phyloP scores from a whole-genome alignment of 2,888 invertebrate genomes.

The Lacanobia wlatinum region DNA sequence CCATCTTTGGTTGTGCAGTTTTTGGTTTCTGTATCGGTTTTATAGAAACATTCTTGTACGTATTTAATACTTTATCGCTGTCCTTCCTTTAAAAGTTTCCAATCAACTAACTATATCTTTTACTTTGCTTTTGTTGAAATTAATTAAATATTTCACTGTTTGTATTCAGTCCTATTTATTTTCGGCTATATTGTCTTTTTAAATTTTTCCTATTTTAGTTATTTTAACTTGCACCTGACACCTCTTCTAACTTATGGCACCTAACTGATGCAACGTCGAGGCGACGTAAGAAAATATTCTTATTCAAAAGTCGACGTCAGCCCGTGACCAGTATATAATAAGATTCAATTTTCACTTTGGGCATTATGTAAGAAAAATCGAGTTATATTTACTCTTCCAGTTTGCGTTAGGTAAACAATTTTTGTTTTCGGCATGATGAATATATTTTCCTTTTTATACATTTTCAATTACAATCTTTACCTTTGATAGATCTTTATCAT shows the following conservation, averaged over 20 bases:
- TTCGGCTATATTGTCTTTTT: neutral
- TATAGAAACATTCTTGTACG: neutral
- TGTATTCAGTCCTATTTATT: neutral
- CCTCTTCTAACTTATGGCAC: conserved; percentile 61
- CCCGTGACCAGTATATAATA: conserved; percentile 82
- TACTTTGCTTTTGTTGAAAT: neutral
- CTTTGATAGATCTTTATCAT: too few species aligned
- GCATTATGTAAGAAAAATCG: conserved; percentile 62
- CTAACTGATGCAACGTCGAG: conserved; percentile 60
- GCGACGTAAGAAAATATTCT: conserved; percentile 82
- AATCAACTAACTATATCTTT: neutral
- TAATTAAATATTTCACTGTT: neutral
- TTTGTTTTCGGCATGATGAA: neutral
- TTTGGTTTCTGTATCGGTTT: conserved; percentile 13
- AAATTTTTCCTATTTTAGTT: too few species aligned
- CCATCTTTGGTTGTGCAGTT: conserved; percentile 21
- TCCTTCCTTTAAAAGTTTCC: conserved; percentile 7
- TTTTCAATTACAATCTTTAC: neutral
- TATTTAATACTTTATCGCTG: conserved; percentile 2
- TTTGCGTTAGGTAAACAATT: neutral
- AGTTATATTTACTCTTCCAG: conserved; percentile 39
- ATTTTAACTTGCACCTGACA: conserved; percentile 8
- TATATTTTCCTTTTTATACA: neutral
- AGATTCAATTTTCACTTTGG: conserved; percentile 72
- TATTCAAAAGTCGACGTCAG: conserved; percentile 83